phyloP scores from a whole-genome alignment of 1,140 invertebrate genomes.

The Diabrotica undecimpunctata region DNA sequence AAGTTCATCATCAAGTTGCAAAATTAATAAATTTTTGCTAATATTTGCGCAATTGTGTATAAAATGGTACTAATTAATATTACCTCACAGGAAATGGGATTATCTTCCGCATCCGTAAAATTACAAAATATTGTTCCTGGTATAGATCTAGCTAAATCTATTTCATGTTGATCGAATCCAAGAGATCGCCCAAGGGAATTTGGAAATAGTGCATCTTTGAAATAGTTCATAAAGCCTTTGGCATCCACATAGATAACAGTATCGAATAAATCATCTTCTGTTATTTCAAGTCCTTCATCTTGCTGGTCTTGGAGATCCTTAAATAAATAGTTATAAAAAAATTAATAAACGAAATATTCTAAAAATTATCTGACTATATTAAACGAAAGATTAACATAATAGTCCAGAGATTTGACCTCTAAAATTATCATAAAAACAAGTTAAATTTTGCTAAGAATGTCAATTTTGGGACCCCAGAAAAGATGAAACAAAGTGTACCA shows the following conservation, averaged over 20 bases:
- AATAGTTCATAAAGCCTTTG: slow-evolving; percentile 37
- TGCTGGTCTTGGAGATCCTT: slow-evolving; percentile 7
- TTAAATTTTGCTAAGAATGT: too few species aligned
- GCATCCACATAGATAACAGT: slow-evolving; percentile 34
- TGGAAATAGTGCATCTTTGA: slow-evolving; percentile 35
- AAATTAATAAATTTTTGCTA: too few species aligned
- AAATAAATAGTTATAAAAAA: background rate
- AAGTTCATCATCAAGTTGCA: too few species aligned
- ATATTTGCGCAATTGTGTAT: too few species aligned
- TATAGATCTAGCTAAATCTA: slow-evolving; percentile 29
- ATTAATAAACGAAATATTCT: too few species aligned
- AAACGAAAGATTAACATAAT: too few species aligned
- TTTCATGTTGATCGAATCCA: slow-evolving; percentile 27
- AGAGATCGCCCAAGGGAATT: slow-evolving; percentile 32
- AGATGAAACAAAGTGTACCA: too few species aligned
- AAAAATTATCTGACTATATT: too few species aligned
- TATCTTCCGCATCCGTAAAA: slow-evolving; percentile 28
- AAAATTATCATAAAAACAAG: too few species aligned
- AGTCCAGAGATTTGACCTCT: too few species aligned
- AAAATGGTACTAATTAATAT: background rate
- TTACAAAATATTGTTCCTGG: slow-evolving; percentile 39
- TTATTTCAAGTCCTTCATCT: slow-evolving; percentile 15
- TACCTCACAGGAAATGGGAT: slow-evolving; percentile 27
- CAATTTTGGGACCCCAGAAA: too few species aligned
- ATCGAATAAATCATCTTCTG: slow-evolving; percentile 27